Evolutionary conservation across 2,797 vertebrate species (phyloP), one percentile per base, ranked within the genome.

Genomic region (Gallinago stenura): DNA sequence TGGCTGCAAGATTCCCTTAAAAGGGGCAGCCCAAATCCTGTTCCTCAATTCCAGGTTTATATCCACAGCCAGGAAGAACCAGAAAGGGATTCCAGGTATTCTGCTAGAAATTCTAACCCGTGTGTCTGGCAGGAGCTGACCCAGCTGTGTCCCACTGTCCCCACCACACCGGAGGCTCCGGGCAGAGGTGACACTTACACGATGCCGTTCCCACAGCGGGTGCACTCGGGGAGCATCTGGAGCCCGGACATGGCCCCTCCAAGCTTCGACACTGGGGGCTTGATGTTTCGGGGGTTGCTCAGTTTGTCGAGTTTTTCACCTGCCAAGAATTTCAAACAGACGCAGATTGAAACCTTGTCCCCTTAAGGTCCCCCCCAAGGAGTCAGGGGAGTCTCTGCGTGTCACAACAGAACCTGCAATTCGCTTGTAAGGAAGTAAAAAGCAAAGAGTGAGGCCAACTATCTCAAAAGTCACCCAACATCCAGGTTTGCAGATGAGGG

Each of bases 151-250:
- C 35, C 37, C 46, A 4, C 61, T 0, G 0, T 37, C 60, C 66
- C 77, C 72, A 15, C 41, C 8, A 10, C 28, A 24, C 21, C 0
- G 0, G 37, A 26, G 43, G 48, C 60, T 50, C 17, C 0, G 9
- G 22, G 3, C 8, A 15, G 69, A 14, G 0, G 56, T 0, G 6
- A 37, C 96, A 98, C 99, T 99, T 94, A 99, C 99, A 99, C 99
- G 15, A 99, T 99, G 83, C 99, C 99, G 1, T 98, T 99, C 68
- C 97, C 97, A 33, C 99, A 99, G 98, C 99, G 99, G 15, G 99
- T 99, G 97, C 99, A 99, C 97, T 99, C 99, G 0, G 99, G 99
- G 6, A 99, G 98, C 96, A 99, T 98, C 98, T 99, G 99, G 41
- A 99, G 98, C 60, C 98, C 98, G 1, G 98, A 90, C 96, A 99